A percentile compares a stretch with the other conserved stretches of the same genome.
These are phyloP conservation scores for Drosophila prolongata DNA, from an alignment of 2,888 invertebrate genomes.

Conservation along the genomic window DNA sequence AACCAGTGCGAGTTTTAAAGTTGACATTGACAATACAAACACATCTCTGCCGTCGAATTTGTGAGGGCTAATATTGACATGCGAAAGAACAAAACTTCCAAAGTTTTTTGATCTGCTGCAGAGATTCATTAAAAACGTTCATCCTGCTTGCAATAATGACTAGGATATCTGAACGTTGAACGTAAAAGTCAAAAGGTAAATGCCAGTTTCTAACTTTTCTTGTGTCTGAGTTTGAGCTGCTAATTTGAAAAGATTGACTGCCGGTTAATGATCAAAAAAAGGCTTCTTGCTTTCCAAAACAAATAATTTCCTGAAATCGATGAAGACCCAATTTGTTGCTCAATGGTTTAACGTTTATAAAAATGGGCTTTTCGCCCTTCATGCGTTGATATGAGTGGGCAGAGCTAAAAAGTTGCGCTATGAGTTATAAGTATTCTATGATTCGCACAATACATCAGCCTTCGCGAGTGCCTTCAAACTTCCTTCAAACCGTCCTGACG, in stretches of 20 bases:
- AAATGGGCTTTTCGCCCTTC: not conserved
- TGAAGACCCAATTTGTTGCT: too few species aligned
- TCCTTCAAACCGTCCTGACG: slow-evolving; percentile 11
- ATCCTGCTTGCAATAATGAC: too few species aligned
- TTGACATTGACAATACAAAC: not conserved
- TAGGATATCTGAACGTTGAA: too few species aligned
- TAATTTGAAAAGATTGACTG: too few species aligned
- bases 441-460: slow-evolving; percentile 32
- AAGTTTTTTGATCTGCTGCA: slow-evolving; percentile 2
- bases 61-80: not conserved
- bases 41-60: too few species aligned
- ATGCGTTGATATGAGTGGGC: not conserved
- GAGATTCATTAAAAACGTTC: too few species aligned
- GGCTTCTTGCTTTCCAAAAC: too few species aligned
- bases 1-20: not conserved
- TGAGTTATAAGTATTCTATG: slow-evolving; percentile 22
- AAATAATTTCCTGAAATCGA: too few species aligned
- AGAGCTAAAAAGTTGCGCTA: slow-evolving; percentile 7
- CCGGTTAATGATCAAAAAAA: too few species aligned
- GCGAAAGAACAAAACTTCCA: not conserved
- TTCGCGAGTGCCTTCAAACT: slow-evolving; percentile 27
- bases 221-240: too few species aligned
- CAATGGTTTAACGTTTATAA: not conserved
- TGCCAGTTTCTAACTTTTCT: too few species aligned
- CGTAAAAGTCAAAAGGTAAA: too few species aligned